Evolutionary conservation across 2,797 vertebrate species (phyloP).

Genomic region (Oreortyx pictus): DNA sequence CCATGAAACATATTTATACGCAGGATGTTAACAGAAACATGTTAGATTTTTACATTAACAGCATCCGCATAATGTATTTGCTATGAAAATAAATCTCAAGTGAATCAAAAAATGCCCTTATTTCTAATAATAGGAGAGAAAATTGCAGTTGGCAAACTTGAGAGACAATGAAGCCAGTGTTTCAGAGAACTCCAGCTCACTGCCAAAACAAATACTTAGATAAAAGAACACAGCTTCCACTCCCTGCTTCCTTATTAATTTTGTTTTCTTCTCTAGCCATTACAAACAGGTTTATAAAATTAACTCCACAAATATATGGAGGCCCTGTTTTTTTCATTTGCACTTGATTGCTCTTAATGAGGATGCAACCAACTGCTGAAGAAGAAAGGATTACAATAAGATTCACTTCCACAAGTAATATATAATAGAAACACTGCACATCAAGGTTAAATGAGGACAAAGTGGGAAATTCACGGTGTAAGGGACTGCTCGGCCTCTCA

Average conservation of each 20-base stretch:
- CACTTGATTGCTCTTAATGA: conserved; percentile 39
- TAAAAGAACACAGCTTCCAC: conserved; percentile 60
- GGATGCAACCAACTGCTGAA: conserved; percentile 37
- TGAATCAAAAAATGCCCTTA: conserved; percentile 36
- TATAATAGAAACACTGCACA: background rate
- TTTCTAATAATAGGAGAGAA: conserved; percentile 70
- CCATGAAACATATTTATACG: conserved; percentile 19
- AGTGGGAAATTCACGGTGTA: background rate
- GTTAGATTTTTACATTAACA: conserved; percentile 37
- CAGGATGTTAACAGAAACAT: conserved; percentile 13
- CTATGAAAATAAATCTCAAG: conserved; percentile 51
- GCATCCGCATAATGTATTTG: conserved; percentile 24
- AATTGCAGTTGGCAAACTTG: conserved; percentile 57
- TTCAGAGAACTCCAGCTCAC: conserved; percentile 41
- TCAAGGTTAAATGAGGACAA: conserved; percentile 56
- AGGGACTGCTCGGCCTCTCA: conserved; percentile 34
- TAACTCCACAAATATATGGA: background rate
- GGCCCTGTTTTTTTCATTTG: conserved; percentile 27
- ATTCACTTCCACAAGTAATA: conserved; percentile 9
- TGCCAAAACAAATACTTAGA: conserved; percentile 69
- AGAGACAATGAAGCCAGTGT: conserved; percentile 62
- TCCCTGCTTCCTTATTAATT: conserved; percentile 59
- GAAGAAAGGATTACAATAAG: conserved; percentile 11
- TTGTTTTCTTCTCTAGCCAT: conserved; percentile 61
- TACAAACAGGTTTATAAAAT: conserved; percentile 53